Conservation (phyloP, 2,113 vertebrate species). For the crab-eating macaque (Macaca fascicularis) region T2T-MFA8v1.1 NC_088389.1:21036001-21036500, state of each 20-base stretch:
- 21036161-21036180: conserved; percentile 60
- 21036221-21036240: background rate
- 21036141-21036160: background rate
- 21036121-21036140: conserved; percentile 4
- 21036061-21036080: background rate
- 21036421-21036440: conserved; percentile 54
- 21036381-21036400: background rate
- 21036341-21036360: background rate
- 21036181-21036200: conserved; percentile 51
- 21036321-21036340: background rate
- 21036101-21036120: conserved; percentile 27
- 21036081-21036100: conserved; percentile 54
- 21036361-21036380: background rate
- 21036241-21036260: conserved; percentile 32
- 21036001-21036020: conserved; percentile 39
- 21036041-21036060: conserved; percentile 50
- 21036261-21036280: conserved; percentile 30
- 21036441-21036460: conserved; percentile 72
- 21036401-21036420: conserved; percentile 33
- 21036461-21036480: conserved; percentile 75
- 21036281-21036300: conserved; percentile 1
- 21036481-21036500: conserved; percentile 72
- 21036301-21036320: background rate
- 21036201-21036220: conserved; percentile 44
- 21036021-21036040: background rate